Base-by-base conservation (phyloP, 2,113 vertebrate species). In the Beaufortia kweichowensis region DNA sequence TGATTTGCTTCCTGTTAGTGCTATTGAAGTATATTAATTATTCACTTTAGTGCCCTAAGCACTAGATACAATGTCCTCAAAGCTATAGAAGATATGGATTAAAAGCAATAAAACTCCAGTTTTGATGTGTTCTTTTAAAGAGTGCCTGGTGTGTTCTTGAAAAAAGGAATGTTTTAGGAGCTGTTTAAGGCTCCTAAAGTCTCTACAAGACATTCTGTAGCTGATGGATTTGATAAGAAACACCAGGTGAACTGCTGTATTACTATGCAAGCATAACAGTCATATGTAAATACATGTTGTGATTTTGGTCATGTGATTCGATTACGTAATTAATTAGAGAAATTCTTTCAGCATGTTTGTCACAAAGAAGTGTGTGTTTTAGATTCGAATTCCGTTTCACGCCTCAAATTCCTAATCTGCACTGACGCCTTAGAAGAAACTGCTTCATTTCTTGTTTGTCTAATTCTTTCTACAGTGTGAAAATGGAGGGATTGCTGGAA, bases 121-220 rank as follows among this genome's bases (percentile, higher is more conserved):
- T 57, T 19, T 59, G 14, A 59, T 43, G 7, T 12, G 33, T 11
- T 85, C 75, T 39, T 63, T 85, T 15, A 81, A 83, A 78, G 78
- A 60, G 24, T 60, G 70, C 24, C 56, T 71, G 10, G 35, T n/a
- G n/a, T n/a, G n/a, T 11, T 73, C 39, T 60, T 56, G 80, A 70
- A 83, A 78, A 83, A 81, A 71, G 76, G 85, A 72, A 14, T 60
- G 29, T n/a, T 3, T n/a, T 50, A 68, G 55, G 41, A 72, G 19
- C 53, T 21, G 14, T 31, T 19, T 7, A 24, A 17, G 17, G 26
- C 29, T 43, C 46, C n/a, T n/a, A n/a, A n/a, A n/a, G n/a, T n/a
- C n/a, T n/a, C n/a, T n/a, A n/a, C n/a, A n/a, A n/a, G n/a, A n/a
- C n/a, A n/a, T 48, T 21, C 26, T 50, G 24, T 68, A 21, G 66